Base-by-base conservation (phyloP, 2,888 invertebrate species). In the Ichneumoninae sp. region DNA sequence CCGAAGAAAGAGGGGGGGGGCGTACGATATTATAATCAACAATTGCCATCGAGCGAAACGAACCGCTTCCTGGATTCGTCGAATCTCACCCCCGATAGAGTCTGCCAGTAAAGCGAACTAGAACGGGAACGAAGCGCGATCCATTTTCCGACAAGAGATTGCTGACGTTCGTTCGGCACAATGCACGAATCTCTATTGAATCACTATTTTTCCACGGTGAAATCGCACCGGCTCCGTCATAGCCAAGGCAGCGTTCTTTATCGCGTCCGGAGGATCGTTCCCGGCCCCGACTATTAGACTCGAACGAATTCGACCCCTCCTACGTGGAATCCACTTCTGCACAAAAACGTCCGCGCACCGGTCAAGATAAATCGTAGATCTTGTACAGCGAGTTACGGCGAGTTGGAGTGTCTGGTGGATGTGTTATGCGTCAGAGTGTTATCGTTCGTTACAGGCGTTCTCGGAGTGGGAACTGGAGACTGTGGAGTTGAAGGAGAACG, bases 61-160 rank as follows among this genome's bases (percentile, higher is more conserved):
- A 76, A 76, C 52, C 40, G 36, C 72, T 80, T 68, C 71, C 60
- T n/a, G 33, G 52, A 62, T 72, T 71, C 71, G 75, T 80, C 75
- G 84, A 79, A 76, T 54, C 66, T 66, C 71, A 26, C 40, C 60
- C 65, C 50, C 76, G 84, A 84, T 84, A 84, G 79, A 84, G 82
- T 82, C 82, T 79, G 79, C 82, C 44, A 80, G 71, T 82, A 71
- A 79, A 84, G 79, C 76, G 79, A 82, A 84, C 79, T 71, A 62
- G 82, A 71, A 80, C 60, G 79, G 82, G 84, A 82, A 84, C 82
- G 84, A 84, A 82, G 82, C 75, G 75, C 84, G 82, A 84, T 84
- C 79, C 79, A 76, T 84, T 84, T 82, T 22, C 76, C 76, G 82
- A 82, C 79, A 76, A 84, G 78, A 79, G 84, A 84, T 84, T 82